These are phyloP conservation scores for Gymnosoma rotundatum DNA, from an alignment of 2,888 invertebrate species.

Conservation along the genomic window DNA sequence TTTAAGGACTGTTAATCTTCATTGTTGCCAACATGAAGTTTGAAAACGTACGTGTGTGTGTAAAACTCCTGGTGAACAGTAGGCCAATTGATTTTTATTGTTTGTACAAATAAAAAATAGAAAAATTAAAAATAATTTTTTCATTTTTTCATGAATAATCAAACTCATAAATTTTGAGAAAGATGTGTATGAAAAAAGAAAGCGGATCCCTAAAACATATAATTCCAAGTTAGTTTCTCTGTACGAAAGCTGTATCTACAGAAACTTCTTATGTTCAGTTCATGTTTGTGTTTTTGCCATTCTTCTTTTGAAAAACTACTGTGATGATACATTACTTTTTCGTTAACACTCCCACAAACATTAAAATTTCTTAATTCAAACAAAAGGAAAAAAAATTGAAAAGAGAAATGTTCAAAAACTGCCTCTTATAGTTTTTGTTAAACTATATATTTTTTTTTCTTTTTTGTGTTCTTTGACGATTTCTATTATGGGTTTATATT, in stretches of 20 bases:
- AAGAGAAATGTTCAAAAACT: slow-evolving; percentile 43
- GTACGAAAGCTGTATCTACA: slow-evolving; percentile 7
- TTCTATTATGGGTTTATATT: slow-evolving; percentile 11
- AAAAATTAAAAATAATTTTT: too few relatives aligned
- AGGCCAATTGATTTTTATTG: too few relatives aligned
- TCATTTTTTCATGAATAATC: too few relatives aligned
- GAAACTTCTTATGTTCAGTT: slow-evolving; percentile 28
- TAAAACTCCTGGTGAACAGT: too few relatives aligned
- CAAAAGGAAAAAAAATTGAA: slow-evolving; percentile 26
- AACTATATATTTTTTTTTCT: slow-evolving; percentile 10
- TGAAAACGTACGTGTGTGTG: not conserved
- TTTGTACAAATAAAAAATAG: too few relatives aligned
- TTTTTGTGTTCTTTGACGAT: slow-evolving; percentile 25
- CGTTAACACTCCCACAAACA: slow-evolving; percentile 72
- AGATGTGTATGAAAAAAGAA: too few relatives aligned
- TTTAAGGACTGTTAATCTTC: slow-evolving; percentile 59
- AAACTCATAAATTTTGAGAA: too few relatives aligned
- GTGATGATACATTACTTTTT: slow-evolving; percentile 72
- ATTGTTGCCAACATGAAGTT: slow-evolving; percentile 31
- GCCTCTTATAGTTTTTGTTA: slow-evolving; percentile 51
- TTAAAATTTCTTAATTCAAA: slow-evolving; percentile 66
- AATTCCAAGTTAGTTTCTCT: not conserved
- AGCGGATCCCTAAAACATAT: too few relatives aligned
- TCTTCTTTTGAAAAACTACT: slow-evolving; percentile 38
- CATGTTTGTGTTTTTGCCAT: slow-evolving; percentile 15